These are phyloP conservation scores for Diplolepis rosae DNA, from an alignment of 2,888 invertebrate genomes.

Conservation along the genomic window DNA sequence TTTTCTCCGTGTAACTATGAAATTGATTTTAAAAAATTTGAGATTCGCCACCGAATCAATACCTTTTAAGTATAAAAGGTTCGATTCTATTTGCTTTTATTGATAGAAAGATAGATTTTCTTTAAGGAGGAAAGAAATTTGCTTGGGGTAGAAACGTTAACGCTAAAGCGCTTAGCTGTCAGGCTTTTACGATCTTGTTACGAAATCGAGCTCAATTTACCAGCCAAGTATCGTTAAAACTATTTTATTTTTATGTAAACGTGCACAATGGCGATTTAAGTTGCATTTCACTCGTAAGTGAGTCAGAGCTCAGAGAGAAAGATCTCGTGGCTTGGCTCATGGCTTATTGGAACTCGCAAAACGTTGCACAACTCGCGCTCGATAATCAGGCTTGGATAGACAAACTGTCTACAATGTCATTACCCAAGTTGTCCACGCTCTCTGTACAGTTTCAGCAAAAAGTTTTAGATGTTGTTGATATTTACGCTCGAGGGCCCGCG, in stretches of 20 bases:
- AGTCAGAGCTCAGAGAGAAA: slow-evolving; percentile 41
- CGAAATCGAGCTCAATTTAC: slow-evolving; percentile 7
- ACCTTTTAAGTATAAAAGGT: too few relatives aligned
- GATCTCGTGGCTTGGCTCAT: slow-evolving; percentile 37
- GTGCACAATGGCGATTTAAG: slow-evolving; percentile 8
- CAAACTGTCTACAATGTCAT: slow-evolving; percentile 48
- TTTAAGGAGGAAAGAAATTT: neutral
- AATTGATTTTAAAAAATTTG: too few relatives aligned
- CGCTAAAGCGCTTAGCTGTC: neutral
- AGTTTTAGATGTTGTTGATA: slow-evolving; percentile 19
- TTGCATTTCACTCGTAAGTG: slow-evolving; percentile 42
- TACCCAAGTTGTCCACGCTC: slow-evolving; percentile 40
- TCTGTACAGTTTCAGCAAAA: slow-evolving; percentile 12
- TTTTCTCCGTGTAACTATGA: too few relatives aligned
- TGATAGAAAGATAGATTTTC: too few relatives aligned
- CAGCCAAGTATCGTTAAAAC: neutral
- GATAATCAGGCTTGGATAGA: slow-evolving; percentile 49
- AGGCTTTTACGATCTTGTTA: slow-evolving; percentile 23
- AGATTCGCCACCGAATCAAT: too few relatives aligned
- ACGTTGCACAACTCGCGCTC: slow-evolving; percentile 49
- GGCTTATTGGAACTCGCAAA: slow-evolving; percentile 46
- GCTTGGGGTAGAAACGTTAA: neutral
- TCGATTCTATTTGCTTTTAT: too few relatives aligned
- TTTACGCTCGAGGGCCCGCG: neutral
- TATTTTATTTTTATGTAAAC: neutral